Evolutionary conservation across 2,113 vertebrate genomes (phyloP).

Genomic region (rabbit (Oryctolagus cuniculus)): mOryCun1.1 NC_091449.1:64762501-64763000

Average conservation of each 20-base stretch:
- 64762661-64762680: neutral
- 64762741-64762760: slow-evolving; percentile 18
- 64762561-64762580: neutral
- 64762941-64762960: neutral
- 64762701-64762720: neutral
- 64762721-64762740: slow-evolving; percentile 57
- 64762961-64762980: neutral
- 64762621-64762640: neutral
- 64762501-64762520: neutral
- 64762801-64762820: neutral
- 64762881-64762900: neutral
- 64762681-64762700: neutral
- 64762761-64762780: neutral
- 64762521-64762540: neutral
- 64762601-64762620: slow-evolving; percentile 14
- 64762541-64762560: neutral
- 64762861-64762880: neutral
- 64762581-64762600: neutral
- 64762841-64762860: neutral
- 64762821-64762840: neutral
- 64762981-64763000: neutral
- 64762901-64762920: neutral
- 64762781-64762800: slow-evolving; percentile 4
- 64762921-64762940: neutral
- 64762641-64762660: neutral